These are phyloP conservation scores for Loripinus fragilis DNA, from an alignment of 2,888 invertebrate genomes.

Conservation along the genomic window DNA sequence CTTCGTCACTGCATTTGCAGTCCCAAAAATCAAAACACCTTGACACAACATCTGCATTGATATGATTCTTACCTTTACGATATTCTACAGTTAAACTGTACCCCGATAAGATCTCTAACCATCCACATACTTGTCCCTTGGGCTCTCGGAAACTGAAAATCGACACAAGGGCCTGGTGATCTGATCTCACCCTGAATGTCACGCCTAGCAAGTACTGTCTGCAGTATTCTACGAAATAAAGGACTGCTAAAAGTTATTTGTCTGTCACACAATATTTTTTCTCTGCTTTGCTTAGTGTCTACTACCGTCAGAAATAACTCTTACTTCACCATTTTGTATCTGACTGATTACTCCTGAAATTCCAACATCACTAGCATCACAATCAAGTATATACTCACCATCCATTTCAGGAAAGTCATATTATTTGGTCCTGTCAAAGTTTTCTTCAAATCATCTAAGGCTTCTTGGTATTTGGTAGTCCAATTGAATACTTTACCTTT, in stretches of 20 bases:
- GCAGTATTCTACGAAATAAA: constrained; percentile 33
- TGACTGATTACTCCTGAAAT: constrained; percentile 52
- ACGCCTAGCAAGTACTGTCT: constrained; percentile 24
- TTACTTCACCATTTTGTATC: constrained; percentile 35
- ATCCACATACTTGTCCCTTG: constrained; percentile 27
- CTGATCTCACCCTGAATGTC: constrained; percentile 25
- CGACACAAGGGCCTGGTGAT: constrained; percentile 27
- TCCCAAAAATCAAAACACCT: no score
- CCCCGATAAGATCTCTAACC: constrained; percentile 35
- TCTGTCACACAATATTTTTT: constrained; percentile 35
- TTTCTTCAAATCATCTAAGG: constrained; percentile 36
- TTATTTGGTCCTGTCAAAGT: constrained; percentile 32
- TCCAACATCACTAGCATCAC: constrained; percentile 40
- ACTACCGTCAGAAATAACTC: constrained; percentile 36
- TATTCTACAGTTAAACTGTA: no score
- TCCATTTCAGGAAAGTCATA: constrained; percentile 36
- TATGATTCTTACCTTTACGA: no score
- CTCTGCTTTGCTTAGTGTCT: constrained; percentile 25
- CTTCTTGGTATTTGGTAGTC: constrained; percentile 31
- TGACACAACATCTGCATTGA: no score
- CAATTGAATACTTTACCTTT: constrained; percentile 17
- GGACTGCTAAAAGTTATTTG: constrained; percentile 24
- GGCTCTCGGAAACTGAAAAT: constrained; percentile 25
- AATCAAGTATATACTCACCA: constrained; percentile 40
- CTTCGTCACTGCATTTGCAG: no score